Evolutionary conservation across 2,113 vertebrate species (phyloP).

Genomic region (Myrmecobius fasciatus): DNA sequence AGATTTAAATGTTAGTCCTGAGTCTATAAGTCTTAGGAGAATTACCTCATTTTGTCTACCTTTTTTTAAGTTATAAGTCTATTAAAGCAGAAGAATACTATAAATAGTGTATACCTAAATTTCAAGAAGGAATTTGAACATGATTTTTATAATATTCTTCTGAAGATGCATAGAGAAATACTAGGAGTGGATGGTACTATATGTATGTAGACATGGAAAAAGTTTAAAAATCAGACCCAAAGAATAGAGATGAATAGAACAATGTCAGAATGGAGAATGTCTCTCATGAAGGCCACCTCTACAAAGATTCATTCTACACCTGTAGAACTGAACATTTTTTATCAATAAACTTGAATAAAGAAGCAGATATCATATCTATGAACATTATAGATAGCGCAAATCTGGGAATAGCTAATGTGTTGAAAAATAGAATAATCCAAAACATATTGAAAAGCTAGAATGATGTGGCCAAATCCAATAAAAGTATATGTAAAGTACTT

Average conservation of each 20-base stretch:
- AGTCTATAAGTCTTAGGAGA: background rate
- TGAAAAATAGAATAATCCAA: conserved; percentile 7
- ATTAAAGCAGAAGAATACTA: background rate
- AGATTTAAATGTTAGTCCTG: background rate
- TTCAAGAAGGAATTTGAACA: background rate
- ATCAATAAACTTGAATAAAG: background rate
- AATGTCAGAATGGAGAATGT: background rate
- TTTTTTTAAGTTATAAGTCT: background rate
- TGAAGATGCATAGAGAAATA: background rate
- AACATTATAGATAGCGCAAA: conserved; percentile 4
- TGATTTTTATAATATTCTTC: background rate
- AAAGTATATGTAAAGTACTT: background rate
- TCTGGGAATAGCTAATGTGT: background rate
- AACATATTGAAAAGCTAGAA: conserved; percentile 16
- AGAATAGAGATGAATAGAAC: background rate
- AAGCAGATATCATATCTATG: background rate
- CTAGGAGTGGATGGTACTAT: background rate
- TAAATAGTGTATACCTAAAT: background rate
- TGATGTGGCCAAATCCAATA: conserved; percentile 13
- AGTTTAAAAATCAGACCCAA: background rate
- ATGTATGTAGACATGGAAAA: background rate
- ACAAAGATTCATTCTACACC: background rate
- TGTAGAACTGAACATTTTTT: background rate
- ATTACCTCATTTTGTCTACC: background rate
- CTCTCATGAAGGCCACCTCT: background rate